Percentiles rank a stretch among this genome's conserved stretches.
Conservation (phyloP, 2,888 invertebrate genomes). For the Chalcis sispes region DNA sequence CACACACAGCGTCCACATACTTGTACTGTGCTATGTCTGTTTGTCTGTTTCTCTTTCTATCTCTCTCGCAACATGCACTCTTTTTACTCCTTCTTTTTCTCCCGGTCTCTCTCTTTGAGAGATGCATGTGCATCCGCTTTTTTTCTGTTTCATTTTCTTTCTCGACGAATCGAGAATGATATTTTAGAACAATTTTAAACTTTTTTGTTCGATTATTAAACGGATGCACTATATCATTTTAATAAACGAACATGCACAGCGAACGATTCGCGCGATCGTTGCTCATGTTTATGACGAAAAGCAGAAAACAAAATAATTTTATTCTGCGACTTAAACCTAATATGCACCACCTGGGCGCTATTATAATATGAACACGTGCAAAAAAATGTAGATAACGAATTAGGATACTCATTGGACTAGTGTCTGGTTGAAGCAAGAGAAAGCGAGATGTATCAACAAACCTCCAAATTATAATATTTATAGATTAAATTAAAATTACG, state of each 20-base stretch:
- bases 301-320: conserved; percentile 51
- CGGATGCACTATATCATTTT: conserved; percentile 44
- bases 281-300: conserved; percentile 36
- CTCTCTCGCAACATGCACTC: conserved; percentile 31
- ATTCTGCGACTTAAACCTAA: conserved; percentile 53
- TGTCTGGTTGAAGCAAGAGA: conserved; percentile 55
- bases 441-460: conserved; percentile 50
- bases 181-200: conserved; percentile 31
- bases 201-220: conserved; percentile 46
- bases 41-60: conserved; percentile 46
- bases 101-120: conserved; percentile 49
- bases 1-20: conserved; percentile 47
- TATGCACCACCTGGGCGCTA: conserved; percentile 54
- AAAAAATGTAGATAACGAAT: conserved; percentile 56
- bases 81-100: conserved; percentile 41
- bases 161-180: conserved; percentile 53
- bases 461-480: conserved; percentile 42
- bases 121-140: conserved; percentile 44
- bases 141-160: conserved; percentile 15
- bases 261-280: conserved; percentile 36
- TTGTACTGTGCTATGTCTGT: conserved; percentile 53
- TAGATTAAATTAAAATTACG: conserved; percentile 40
- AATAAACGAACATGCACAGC: conserved; percentile 36
- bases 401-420: conserved; percentile 58
- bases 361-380: conserved; percentile 53